Base-by-base conservation (phyloP, 2,797 vertebrate genomes). In the Presbytis comata region DNA sequence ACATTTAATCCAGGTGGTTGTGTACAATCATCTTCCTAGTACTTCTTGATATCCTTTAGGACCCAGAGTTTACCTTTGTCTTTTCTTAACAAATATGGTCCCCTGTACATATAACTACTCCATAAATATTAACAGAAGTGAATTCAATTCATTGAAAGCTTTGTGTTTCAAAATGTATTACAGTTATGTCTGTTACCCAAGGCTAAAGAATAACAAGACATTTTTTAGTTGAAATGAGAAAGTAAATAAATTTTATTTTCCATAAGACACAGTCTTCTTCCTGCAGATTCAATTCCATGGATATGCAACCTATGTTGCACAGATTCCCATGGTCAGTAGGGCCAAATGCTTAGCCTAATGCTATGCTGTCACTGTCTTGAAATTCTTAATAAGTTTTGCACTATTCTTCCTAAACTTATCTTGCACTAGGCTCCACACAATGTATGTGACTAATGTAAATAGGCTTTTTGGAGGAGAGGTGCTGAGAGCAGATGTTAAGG, bases 121-220 rank as follows among this genome's bases (percentile, higher is more conserved):
- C 30, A 21, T 91, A 90, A 96, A 61, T 72, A 93, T 70, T 91
- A 93, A 57, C 46, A n/a, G 82, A 92, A 64, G 53, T 82, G 13
- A 91, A 61, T 94, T 82, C 19, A 41, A 55, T 97, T 86, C 46
- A 83, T 12, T 30, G 30, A n/a, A 64, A 55, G 36, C 67, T 81
- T 0, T 81, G 41, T n/a, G 39, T 88, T 96, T 89, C 86, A 86
- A 92, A 96, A 55, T 89, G 5, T 26, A 79, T 80, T 67, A 36
- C 19, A 53, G 75, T 22, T 96, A 21, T 26, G 11, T 59, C 59
- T 89, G 36, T 79, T 89, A 86, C 17, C 1, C 74, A 83, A 83
- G 50, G 14, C 61, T 86, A 28, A 10, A 80, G 14, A 91, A 61
- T 59, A 87, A 53, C 12, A 91, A 85, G 76, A 67, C 8, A 3